Evolutionary conservation across 2,888 invertebrate genomes (phyloP), one percentile per base, ranked within the genome.

Genomic region (Cyaniris semiargus): DNA sequence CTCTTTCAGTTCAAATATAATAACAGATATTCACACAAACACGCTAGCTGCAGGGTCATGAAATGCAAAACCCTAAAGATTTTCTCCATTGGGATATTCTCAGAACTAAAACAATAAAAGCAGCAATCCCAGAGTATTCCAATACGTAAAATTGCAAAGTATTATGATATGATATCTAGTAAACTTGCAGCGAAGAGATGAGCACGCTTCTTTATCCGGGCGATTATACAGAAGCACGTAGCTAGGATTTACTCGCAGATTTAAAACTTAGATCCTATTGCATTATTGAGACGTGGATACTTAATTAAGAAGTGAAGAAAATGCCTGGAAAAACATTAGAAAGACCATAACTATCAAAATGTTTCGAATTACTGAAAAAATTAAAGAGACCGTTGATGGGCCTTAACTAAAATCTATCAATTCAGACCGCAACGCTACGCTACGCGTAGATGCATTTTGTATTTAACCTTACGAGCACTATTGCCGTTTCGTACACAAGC

Each of bases 181-280:
- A 88, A 88, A 88, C 87, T 86, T 84, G 83, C 82, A 83, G 82
- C 81, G 84, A 86, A 85, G 88, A 88, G 88, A 87, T 85, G 86
- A 89, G 89, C 91, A 88, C 90, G 89, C 85, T 86, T 86, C 86
- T 87, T 86, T 88, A 93, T 92, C 93, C 92, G 79, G 81, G 86
- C 84, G 92, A 92, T 93, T 92, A 92, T 90, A 88, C 89, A 82
- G 83, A 85, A 83, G 92, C 93, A 93, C 93, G 93, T 92, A 90
- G 87, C 81, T 82, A 83, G 91, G 92, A 92, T 93, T 90, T 91
- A 81, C 84, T 82, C 84, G 85, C 86, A 86, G 86, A 86, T 87
- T 84, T 82, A 80, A 85, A 85, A 85, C 81, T 83, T 83, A 85
- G 84, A 82, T 82, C 81, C 83, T 81, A 83, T 83, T 83, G 77